phyloP scores from a whole-genome alignment of 2,797 vertebrate species.

The Triplophysa bombifrons region DNA sequence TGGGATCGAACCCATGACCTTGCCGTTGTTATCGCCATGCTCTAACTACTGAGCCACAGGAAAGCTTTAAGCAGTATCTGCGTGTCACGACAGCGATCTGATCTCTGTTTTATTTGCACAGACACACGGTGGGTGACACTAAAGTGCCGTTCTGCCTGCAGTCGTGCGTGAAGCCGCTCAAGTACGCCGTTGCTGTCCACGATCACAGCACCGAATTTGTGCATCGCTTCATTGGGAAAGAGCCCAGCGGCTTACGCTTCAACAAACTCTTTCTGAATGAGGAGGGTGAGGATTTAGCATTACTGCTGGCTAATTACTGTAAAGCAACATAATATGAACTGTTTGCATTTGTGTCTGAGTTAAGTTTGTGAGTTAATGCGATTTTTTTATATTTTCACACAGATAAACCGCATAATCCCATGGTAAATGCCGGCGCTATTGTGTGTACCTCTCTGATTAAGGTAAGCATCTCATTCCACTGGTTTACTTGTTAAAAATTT shows the following conservation, averaged over 20 bases:
- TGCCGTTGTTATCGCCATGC: too few relatives aligned
- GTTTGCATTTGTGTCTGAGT: too few relatives aligned
- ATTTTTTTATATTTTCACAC: constrained; percentile 34
- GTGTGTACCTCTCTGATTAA: constrained; percentile 88
- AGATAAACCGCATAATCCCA: constrained; percentile 90
- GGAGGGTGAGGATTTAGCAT: constrained; percentile 77
- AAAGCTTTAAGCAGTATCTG: too few relatives aligned
- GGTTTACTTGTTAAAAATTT: constrained; percentile 10
- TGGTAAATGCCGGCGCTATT: constrained; percentile 91
- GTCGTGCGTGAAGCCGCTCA: constrained; percentile 88
- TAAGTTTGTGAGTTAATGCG: neutral
- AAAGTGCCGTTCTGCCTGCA: constrained; percentile 90
- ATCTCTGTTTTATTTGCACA: constrained; percentile 56
- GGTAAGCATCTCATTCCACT: constrained; percentile 71
- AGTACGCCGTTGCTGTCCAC: constrained; percentile 85
- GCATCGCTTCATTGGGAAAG: constrained; percentile 87
- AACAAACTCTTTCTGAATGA: constrained; percentile 89
- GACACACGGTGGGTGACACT: constrained; percentile 87
- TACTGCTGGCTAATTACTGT: neutral
- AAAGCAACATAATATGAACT: neutral
- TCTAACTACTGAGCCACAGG: too few relatives aligned
- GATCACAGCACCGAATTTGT: constrained; percentile 87
- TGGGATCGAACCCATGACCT: too few relatives aligned
- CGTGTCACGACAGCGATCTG: neutral
- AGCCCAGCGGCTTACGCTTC: constrained; percentile 87